Conservation (phyloP, 37 sponge, comb jelly and placozoan species). For the Axinella damicornis region DNA sequence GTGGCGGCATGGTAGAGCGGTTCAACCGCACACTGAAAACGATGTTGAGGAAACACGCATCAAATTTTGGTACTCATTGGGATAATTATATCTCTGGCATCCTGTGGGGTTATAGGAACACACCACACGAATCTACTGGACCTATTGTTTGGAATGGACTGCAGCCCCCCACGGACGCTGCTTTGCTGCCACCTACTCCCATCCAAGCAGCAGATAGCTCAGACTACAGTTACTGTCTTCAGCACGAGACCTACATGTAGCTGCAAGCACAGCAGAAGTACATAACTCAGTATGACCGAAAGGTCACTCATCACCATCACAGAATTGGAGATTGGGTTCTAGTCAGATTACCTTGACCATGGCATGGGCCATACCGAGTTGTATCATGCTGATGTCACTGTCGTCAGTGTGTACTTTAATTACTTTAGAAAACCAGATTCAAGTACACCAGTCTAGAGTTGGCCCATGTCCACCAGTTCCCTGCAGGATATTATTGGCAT, state of each 20-base stretch:
- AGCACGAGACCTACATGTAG: neutral
- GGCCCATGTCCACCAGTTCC: constrained; percentile 23
- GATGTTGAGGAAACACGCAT: constrained; percentile 35
- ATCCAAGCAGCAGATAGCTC: neutral
- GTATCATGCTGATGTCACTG: neutral
- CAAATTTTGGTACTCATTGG: constrained; percentile 34
- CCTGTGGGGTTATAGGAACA: constrained; percentile 52
- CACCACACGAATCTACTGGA: constrained; percentile 50
- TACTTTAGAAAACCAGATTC: constrained; percentile 38
- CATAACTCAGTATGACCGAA: constrained; percentile 45
- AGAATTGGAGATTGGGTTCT: constrained; percentile 40
- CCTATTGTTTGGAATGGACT: constrained; percentile 54
- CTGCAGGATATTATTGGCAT: constrained; percentile 50
- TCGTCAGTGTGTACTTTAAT: constrained; percentile 41
- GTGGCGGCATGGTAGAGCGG: constrained; percentile 31
- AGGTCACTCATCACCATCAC: neutral
- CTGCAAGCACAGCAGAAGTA: constrained; percentile 29
- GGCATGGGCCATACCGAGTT: constrained; percentile 61
- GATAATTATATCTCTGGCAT: constrained; percentile 29
- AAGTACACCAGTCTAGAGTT: constrained; percentile 28
- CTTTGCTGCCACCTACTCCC: constrained; percentile 21
- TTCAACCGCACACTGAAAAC: constrained; percentile 42
- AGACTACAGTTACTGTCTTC: constrained; percentile 13
- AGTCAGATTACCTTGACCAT: constrained; percentile 47
- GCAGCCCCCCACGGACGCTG: constrained; percentile 29